A percentile compares a stretch with the other conserved stretches of the same genome.
phyloP scores from a whole-genome alignment of 2,113 vertebrate species.

The Salvelinus namaycush region DNA sequence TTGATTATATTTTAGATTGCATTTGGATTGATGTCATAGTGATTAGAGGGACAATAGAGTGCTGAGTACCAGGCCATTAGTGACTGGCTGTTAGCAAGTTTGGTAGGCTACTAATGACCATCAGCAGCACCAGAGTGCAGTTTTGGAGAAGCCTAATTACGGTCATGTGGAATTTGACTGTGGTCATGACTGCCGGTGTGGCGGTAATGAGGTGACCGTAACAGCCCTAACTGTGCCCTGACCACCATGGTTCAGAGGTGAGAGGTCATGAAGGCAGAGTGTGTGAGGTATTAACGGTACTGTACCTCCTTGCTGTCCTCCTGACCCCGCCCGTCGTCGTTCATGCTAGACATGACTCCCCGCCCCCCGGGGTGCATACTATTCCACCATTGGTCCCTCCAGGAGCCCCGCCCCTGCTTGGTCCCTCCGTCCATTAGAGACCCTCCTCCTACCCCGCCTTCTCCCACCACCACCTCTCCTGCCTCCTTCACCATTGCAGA shows the following conservation, averaged over 20 bases:
- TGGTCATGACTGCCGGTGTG: no score
- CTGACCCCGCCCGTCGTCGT: constrained; percentile 70
- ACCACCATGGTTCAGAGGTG: not conserved
- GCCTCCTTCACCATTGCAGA: constrained; percentile 75
- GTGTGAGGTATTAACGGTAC: not conserved
- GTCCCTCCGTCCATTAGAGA: constrained; percentile 72
- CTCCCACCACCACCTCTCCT: constrained; percentile 72
- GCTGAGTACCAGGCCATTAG: no score
- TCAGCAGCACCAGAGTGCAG: no score
- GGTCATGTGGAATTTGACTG: no score
- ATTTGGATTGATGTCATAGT: no score
- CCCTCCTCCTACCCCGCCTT: constrained; percentile 69
- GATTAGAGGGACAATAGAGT: no score
- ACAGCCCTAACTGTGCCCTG: not conserved
- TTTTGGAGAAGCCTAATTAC: no score
- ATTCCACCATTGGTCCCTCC: constrained; percentile 90
- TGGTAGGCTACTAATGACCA: no score
- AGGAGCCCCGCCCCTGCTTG: constrained; percentile 73
- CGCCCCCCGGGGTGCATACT: constrained; percentile 78
- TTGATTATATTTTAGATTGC: no score
- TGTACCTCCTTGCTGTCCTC: constrained; percentile 75
- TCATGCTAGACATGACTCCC: constrained; percentile 65
- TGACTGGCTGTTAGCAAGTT: no score
- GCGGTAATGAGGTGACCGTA: not conserved
- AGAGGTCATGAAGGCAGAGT: no score